Evolutionary conservation across 35 echinoderm and acorn worm species (phyloP).

Genomic region (Stichopus chloronotus): DNA sequence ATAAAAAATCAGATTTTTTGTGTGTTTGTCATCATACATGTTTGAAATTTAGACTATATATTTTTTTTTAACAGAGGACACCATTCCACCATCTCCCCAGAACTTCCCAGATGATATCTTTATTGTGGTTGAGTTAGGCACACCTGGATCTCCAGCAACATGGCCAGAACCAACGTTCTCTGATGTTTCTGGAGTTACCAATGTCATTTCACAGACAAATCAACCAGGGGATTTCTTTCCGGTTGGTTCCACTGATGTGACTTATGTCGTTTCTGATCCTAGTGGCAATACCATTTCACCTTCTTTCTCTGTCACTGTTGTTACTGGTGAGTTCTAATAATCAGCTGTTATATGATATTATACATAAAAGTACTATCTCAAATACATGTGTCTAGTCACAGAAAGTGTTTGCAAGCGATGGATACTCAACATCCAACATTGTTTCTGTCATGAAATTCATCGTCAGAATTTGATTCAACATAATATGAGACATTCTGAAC

Average conservation of each 20-base stretch:
- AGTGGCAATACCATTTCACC: not conserved
- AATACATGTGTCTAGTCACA: no score
- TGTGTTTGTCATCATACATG: no score
- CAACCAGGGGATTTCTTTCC: constrained; percentile 25
- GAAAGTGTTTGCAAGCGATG: no score
- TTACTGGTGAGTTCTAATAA: not conserved
- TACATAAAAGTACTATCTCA: no score
- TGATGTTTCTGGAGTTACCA: constrained; percentile 38
- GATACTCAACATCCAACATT: no score
- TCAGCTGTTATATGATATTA: no score
- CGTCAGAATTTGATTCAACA: no score
- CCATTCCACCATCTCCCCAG: constrained; percentile 20
- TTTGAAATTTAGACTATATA: no score
- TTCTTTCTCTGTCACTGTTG: constrained; percentile 26
- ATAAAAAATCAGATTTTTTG: no score
- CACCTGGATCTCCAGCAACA: not conserved
- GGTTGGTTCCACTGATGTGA: constrained; percentile 31
- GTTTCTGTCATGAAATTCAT: no score
- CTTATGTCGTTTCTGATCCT: constrained; percentile 18
- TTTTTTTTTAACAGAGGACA: not conserved
- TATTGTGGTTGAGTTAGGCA: not conserved
- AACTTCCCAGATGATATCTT: constrained; percentile 35
- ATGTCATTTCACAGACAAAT: not conserved
- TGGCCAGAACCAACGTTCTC: constrained; percentile 55
- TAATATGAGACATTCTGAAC: no score